Evolutionary conservation across 2,113 vertebrate species (phyloP).

Genomic region (Mirza zaza): DNA sequence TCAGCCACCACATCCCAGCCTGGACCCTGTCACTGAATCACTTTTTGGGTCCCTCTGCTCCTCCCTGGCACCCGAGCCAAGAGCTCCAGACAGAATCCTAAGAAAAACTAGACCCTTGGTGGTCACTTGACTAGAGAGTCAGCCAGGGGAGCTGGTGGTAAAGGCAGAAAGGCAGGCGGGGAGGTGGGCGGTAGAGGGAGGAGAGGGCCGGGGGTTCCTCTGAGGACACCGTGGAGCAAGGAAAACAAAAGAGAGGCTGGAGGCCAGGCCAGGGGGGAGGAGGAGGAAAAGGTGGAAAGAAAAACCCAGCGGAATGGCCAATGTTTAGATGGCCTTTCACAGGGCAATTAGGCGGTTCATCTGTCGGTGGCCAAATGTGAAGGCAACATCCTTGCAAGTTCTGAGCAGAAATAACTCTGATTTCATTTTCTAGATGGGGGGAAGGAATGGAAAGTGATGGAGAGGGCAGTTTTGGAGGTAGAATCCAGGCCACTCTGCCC

Average conservation of each 20-base stretch:
- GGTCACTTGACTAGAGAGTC: neutral
- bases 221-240: constrained; percentile 51
- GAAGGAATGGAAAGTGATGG: constrained; percentile 51
- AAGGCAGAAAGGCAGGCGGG: neutral
- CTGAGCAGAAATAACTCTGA: constrained; percentile 32
- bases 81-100: neutral
- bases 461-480: neutral
- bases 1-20: neutral
- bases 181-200: neutral
- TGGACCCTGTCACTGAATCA: neutral
- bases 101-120: neutral
- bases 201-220: constrained; percentile 38
- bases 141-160: neutral
- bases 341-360: constrained; percentile 47
- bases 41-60: neutral
- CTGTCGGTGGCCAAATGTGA: constrained; percentile 34
- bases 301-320: constrained; percentile 58
- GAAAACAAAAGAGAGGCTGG: constrained; percentile 47
- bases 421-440: constrained; percentile 50
- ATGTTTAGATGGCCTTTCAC: constrained; percentile 67
- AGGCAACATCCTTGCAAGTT: constrained; percentile 51
- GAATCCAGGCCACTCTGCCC: neutral
- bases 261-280: neutral
- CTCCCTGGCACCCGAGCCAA: neutral
- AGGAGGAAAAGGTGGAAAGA: constrained; percentile 59